These are phyloP conservation scores for Ptychodera flava DNA, from an alignment of 35 echinoderm and acorn worm species.

Conservation along the genomic window DNA sequence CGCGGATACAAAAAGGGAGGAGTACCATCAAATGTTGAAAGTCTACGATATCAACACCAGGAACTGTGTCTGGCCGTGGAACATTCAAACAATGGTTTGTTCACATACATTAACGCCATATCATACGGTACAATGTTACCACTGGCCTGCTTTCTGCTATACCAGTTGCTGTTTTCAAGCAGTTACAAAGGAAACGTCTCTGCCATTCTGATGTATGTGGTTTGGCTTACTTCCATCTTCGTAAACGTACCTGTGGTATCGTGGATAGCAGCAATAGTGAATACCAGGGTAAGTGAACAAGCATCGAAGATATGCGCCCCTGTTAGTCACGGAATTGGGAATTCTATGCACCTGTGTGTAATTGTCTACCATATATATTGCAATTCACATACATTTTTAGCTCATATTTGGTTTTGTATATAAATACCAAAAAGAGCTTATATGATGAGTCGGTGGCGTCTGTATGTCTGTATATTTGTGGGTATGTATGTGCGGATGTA, in stretches of 20 bases:
- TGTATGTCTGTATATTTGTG: too few species aligned
- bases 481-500: too few species aligned
- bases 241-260: conserved; percentile 69
- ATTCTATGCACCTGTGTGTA: too few species aligned
- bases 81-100: conserved; percentile 39
- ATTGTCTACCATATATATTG: too few species aligned
- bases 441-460: too few species aligned
- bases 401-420: too few species aligned
- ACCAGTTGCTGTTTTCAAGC: conserved; percentile 31
- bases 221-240: conserved; percentile 66
- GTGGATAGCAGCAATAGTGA: conserved; percentile 66
- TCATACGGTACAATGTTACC: conserved; percentile 64
- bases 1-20: conserved; percentile 4
- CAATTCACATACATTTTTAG: too few species aligned
- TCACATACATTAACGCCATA: conserved; percentile 64
- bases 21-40: conserved; percentile 61
- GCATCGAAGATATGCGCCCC: too few species aligned
- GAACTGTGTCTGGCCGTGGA: conserved; percentile 42
- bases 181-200: conserved; percentile 14
- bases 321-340: too few species aligned
- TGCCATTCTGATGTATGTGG: conserved; percentile 55
- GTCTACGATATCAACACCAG: conserved; percentile 59
- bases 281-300: conserved; percentile 62
- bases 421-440: too few species aligned
- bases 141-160: conserved; percentile 61